These are phyloP conservation scores for Melanocharis versteri DNA, from an alignment of 2,113 vertebrate species.

Conservation along the genomic window DNA sequence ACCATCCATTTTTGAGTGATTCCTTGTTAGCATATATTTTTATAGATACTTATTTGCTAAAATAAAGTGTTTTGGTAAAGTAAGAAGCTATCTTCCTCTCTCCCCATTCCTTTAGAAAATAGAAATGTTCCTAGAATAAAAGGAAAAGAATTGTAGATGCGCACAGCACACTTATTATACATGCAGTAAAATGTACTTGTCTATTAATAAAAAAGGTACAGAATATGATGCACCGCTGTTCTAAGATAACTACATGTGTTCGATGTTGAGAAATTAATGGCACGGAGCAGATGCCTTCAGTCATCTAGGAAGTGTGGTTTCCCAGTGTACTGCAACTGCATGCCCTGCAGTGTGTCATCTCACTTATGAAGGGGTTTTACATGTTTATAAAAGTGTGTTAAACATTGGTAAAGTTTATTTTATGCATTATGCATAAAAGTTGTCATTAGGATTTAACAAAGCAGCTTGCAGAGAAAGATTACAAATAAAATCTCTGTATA, in stretches of 20 bases:
- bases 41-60: conserved; percentile 64
- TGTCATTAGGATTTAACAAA: conserved; percentile 82
- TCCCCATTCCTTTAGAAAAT: conserved; percentile 23
- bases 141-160: conserved; percentile 29
- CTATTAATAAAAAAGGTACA: conserved; percentile 51
- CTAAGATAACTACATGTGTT: conserved; percentile 45
- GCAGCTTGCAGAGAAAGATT: conserved; percentile 78
- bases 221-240: conserved; percentile 31
- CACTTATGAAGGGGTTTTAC: conserved; percentile 66
- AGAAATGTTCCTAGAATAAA: conserved; percentile 36
- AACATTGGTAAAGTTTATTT: conserved; percentile 79
- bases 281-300: conserved; percentile 29
- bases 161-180: conserved; percentile 25
- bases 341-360: conserved; percentile 65
- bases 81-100: conserved; percentile 8
- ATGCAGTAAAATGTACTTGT: conserved; percentile 41
- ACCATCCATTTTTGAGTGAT: conserved; percentile 70
- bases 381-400: conserved; percentile 74
- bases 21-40: conserved; percentile 62
- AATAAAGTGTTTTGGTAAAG: conserved; percentile 43
- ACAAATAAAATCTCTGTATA: conserved; percentile 78
- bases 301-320: conserved; percentile 16
- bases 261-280: conserved; percentile 60
- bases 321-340: conserved; percentile 5
- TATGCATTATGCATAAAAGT: conserved; percentile 81